Evolutionary conservation across 2,797 vertebrate species (phyloP).

Genomic region (Artibeus lituratus): DNA sequence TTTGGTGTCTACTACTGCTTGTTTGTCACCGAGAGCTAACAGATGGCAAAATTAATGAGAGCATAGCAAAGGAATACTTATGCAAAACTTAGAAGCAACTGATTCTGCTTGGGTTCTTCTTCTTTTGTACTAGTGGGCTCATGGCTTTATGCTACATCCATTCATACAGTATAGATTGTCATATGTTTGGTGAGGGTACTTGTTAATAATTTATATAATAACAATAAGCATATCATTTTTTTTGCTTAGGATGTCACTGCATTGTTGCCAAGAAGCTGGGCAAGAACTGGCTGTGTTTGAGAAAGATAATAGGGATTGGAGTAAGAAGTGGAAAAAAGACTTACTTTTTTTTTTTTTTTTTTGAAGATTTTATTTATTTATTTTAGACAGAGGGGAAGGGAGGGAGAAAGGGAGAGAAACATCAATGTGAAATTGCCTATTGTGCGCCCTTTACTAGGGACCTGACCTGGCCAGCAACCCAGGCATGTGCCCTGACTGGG

Average conservation of each 20-base stretch:
- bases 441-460: too few relatives aligned
- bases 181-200: not conserved
- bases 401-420: too few relatives aligned
- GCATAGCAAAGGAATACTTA: constrained; percentile 33
- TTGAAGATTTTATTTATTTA: too few relatives aligned
- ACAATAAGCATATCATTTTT: not conserved
- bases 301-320: not conserved
- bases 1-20: constrained; percentile 2
- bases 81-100: not conserved
- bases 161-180: not conserved
- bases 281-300: not conserved
- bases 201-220: not conserved
- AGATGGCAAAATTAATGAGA: constrained; percentile 19
- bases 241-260: not conserved
- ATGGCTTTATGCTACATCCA: not conserved
- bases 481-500: too few relatives aligned
- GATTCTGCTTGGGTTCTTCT: not conserved
- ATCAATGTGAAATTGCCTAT: too few relatives aligned
- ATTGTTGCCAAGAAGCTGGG: not conserved
- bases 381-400: too few relatives aligned
- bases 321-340: not conserved
- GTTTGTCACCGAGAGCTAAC: constrained; percentile 21
- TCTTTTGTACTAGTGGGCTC: not conserved
- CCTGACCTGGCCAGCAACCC: too few relatives aligned
- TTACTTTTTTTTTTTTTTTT: not conserved